Evolutionary conservation across 1,140 invertebrate genomes (phyloP), one percentile per base, ranked within the genome.

Genomic region (Tetranychus urticae): DNA sequence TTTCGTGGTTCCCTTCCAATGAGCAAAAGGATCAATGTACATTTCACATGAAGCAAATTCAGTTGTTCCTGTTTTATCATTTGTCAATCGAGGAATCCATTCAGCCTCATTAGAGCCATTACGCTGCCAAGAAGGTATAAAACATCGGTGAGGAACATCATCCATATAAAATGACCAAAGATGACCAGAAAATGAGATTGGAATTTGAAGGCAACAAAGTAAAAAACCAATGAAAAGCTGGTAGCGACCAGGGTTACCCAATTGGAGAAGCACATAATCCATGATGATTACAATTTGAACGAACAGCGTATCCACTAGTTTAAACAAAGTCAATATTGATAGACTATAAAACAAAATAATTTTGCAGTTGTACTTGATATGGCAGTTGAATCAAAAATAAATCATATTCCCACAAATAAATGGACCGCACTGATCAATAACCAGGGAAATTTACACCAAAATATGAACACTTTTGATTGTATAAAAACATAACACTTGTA

Each of bases 71-170:
- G 31, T 14, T 35, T 57, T 56, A 12, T 45, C 57, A 36, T 42
- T 62, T 56, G 52, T 54, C 5, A 65, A 56, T 10, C 62, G n/a
- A 3, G 66, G 66, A 60, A 63, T 60, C 37, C 48, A 59, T 47
- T 62, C 62, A 48, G 55, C 62, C 31, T 63, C 63, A 8, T 61
- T 58, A 1, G 61, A 7, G 12, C 60, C 39, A 58, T 46, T 48
- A 34, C 10, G 33, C 31, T n/a, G 23, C 3, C 23, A 8, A 34
- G 31, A 36, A 58, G 56, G 14, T 33, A 76, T 74, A 69, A 72
- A 67, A 62, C 77, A 78, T 61, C 72, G 71, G 65, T 75, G 75
- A 37, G 73, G 70, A n/a, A 73, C 74, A 3, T 73, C 72, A 39
- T 71, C 70, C 50, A 71, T 72, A 62, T 76, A 73, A 62, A 76